These are phyloP conservation scores for Sciurus carolinensis DNA, from an alignment of 2,797 vertebrate genomes.

Conservation along the genomic window DNA sequence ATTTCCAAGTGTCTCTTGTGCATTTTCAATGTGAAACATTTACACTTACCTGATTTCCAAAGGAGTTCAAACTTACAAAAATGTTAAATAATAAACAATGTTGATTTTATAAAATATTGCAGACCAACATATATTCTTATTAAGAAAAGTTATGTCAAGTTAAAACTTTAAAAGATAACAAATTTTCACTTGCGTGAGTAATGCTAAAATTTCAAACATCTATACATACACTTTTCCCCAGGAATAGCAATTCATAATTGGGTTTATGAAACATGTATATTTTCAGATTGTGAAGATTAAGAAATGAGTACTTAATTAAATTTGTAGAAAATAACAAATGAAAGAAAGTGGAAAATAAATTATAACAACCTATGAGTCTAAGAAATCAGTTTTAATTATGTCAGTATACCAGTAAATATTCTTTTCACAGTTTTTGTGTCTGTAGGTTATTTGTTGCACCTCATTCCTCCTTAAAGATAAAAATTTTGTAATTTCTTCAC, in stretches of 20 bases:
- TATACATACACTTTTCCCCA: neutral
- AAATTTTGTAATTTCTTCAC: neutral
- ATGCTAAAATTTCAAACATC: conserved; percentile 42
- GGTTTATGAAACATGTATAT: neutral
- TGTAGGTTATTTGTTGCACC: neutral
- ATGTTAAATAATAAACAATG: neutral
- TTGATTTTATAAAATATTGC: conserved; percentile 1
- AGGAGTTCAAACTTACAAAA: neutral
- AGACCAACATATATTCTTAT: neutral
- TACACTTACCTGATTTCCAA: neutral
- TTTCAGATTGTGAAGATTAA: neutral
- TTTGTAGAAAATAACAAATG: conserved; percentile 25
- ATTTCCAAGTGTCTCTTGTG: conserved; percentile 20
- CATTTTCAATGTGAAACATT: conserved; percentile 2
- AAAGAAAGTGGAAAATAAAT: conserved; percentile 28
- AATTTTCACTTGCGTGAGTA: neutral
- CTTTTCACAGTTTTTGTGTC: neutral
- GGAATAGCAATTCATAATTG: neutral
- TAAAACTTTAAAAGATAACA: conserved; percentile 24
- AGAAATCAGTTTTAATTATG: conserved; percentile 21
- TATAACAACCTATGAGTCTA: neutral
- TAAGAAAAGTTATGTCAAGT: neutral
- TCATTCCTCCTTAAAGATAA: neutral
- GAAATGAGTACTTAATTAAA: neutral
- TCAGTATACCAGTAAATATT: neutral